These are phyloP conservation scores for Xenopus petersii DNA, from an alignment of 2,797 vertebrate species.

Conservation along the genomic window DNA sequence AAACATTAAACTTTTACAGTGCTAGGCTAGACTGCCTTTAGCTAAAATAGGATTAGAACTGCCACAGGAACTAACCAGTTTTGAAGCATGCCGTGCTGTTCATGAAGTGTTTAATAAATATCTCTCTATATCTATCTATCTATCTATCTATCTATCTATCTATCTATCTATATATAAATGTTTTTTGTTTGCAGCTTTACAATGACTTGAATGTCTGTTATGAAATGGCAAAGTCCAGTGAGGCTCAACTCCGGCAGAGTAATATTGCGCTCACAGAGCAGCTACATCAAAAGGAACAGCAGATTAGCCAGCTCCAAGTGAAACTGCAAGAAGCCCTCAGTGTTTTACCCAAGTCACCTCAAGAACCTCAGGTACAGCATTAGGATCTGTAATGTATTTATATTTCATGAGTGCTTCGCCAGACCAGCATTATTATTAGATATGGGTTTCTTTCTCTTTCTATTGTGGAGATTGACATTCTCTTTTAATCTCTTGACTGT, in stretches of 20 bases:
- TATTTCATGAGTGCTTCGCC: slow-evolving; percentile 48
- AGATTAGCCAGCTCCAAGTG: slow-evolving; percentile 74
- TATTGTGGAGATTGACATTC: slow-evolving; percentile 41
- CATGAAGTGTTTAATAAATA: no score
- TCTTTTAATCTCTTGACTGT: slow-evolving; percentile 43
- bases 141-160: no score
- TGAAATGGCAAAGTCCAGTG: slow-evolving; percentile 77
- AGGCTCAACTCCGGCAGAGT: slow-evolving; percentile 74
- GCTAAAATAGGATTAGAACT: no score
- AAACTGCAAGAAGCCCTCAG: slow-evolving; percentile 64
- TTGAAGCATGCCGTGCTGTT: no score
- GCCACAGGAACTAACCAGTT: no score
- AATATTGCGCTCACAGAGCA: slow-evolving; percentile 73
- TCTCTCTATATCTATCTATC: no score
- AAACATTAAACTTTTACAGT: no score
- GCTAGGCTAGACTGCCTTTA: no score
- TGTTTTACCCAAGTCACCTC: slow-evolving; percentile 52
- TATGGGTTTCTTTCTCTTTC: slow-evolving; percentile 28
- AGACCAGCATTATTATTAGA: slow-evolving; percentile 33
- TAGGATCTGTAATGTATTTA: slow-evolving; percentile 42
- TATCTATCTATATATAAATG: background rate
- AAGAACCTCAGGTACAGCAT: slow-evolving; percentile 61
- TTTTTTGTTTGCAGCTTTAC: slow-evolving; percentile 74
- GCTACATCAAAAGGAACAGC: slow-evolving; percentile 75
- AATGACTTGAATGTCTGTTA: slow-evolving; percentile 81